Evolutionary conservation across 2,888 invertebrate genomes (phyloP), one percentile per base, ranked within the genome.

Genomic region (Melitaea athalia): DNA sequence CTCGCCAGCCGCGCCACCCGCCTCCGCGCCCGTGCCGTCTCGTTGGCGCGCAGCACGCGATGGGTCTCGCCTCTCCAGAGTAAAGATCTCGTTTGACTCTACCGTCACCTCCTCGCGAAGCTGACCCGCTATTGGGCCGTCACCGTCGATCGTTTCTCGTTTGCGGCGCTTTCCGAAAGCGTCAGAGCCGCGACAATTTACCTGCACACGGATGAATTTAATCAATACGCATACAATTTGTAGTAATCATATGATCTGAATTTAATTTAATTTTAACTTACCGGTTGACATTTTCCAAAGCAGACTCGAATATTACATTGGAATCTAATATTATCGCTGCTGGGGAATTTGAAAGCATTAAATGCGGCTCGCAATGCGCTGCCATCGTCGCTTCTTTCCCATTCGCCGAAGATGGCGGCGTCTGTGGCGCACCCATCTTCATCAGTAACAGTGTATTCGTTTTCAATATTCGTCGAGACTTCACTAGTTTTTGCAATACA

Each of bases 251-350:
- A 12, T 12, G 31, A 38, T 11, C 11, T 14, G 6, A 15, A 57
- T 38, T 49, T 14, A 1, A 0, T 24, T 31, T 12, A 17, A 45
- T 49, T n/a, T 49, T n/a, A 33, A 17, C 95, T 94, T 91, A 96
- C 98, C 78, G 98, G 98, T 93, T 98, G 98, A 85, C 98, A 98
- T 91, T 96, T 97, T 85, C 98, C 98, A 83, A 98, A 98, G 94
- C 98, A 98, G 11, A 98, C 98, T 71, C 98, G 94, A 79, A 98
- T 98, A 86, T 98, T 98, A 86, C 98, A 98, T 87, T 98, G 98
- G 96, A 98, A 98, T 87, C 97, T 93, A 79, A 98, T 97, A 81
- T 97, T 98, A 81, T 98, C 98, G 81, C 98, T 98, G 78, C 97
- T 97, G 0, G 98, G 98, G 95, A 98, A 98, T 84, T 98, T 98